phyloP scores from a whole-genome alignment of 2,888 invertebrate species.

The Drosophila barbarae region DNA sequence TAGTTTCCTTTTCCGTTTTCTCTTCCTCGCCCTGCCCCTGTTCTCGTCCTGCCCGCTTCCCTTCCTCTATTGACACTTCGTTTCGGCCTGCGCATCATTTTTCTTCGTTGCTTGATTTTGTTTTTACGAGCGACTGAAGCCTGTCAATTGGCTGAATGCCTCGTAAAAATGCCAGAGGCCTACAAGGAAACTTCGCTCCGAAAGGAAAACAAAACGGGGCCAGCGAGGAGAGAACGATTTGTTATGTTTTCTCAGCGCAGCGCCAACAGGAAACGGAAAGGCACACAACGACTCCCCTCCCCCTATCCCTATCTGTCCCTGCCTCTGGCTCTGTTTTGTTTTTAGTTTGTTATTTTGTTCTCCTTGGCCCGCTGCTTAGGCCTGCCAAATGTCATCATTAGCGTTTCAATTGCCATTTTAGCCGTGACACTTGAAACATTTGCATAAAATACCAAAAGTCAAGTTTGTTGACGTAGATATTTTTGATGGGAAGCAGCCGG shows the following conservation, averaged over 20 bases:
- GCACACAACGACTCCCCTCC: constrained; percentile 41
- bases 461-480: constrained; percentile 58
- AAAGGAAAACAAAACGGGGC: constrained; percentile 22
- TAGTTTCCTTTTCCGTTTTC: constrained; percentile 21
- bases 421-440: constrained; percentile 70
- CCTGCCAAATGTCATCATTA: constrained; percentile 74
- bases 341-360: constrained; percentile 70
- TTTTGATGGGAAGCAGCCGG: constrained; percentile 50
- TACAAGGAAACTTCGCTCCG: constrained; percentile 37
- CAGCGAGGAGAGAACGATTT: constrained; percentile 63
- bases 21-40: background rate
- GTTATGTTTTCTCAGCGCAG: constrained; percentile 67
- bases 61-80: constrained; percentile 35
- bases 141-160: constrained; percentile 77
- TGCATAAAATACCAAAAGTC: constrained; percentile 70
- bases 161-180: constrained; percentile 73
- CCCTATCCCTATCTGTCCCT: background rate
- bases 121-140: constrained; percentile 73
- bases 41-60: background rate
- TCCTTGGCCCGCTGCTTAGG: constrained; percentile 60
- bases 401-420: constrained; percentile 75
- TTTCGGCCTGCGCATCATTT: constrained; percentile 66
- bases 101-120: constrained; percentile 65
- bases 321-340: constrained; percentile 36
- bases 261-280: constrained; percentile 71